Evolutionary conservation across 1,140 invertebrate species (phyloP), one percentile per base, ranked within the genome.

Genomic region (Hermatobates lingyangjiaoensis): DNA sequence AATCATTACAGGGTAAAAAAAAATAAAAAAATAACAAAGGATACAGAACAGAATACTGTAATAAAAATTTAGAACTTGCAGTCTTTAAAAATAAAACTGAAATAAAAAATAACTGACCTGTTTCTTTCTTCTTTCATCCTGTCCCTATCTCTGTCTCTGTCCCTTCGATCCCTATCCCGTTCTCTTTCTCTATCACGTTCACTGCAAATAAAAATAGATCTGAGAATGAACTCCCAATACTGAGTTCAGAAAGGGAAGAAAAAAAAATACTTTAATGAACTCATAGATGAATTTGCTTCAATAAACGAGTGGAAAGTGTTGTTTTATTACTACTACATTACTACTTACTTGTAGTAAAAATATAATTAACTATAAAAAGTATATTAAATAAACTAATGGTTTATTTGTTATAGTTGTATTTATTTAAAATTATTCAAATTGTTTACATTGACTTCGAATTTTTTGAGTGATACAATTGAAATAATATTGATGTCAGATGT

Each of bases 151-250:
- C 46, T 48, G 2, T 57, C 54, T 21, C 56, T 38, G 26, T 30
- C 52, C 21, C 44, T 50, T 39, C 53, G 27, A 15, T 53, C 46
- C 23, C 54, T 42, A 39, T 53, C 50, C 27, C 51, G 53, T 2
- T 56, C 56, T 50, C 49, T 54, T 20, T 56, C 55, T 52, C 53
- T 45, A 3, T 40, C 48, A 39, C 34, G 1, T 27, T 24, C 28
- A 39, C 39, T 42, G 39, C 5, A 42, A 15, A 42, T 18, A 12
- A 42, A 42, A 42, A 42, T 18, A 42, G 21, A 42, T 18, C 4
- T 20, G 28, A 7, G 15, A 7, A 7, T 15, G 7, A 15, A 7
- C 28, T 7, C 7, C 7, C 7, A 34, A 34, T 34, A 15, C 15
- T 34, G 28, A 15, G 7, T 7, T 7, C 28, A 7, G 7, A 34